Conservation (phyloP, 2,113 vertebrate species). For the Cromileptes altivelis region DNA sequence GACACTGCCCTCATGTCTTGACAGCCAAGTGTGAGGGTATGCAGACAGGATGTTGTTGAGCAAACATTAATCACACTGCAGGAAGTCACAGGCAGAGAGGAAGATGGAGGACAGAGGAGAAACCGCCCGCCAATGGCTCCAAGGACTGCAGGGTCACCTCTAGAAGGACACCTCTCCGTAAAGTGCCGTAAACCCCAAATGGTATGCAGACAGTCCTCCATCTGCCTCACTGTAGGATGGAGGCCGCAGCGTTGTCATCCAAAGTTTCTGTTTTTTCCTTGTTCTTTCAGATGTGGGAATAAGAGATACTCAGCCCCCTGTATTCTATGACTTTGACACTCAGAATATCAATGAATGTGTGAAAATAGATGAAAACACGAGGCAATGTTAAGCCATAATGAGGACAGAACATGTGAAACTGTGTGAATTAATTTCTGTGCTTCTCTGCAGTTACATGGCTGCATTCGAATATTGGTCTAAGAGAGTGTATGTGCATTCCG, state of each 20-base stretch:
- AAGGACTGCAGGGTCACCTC: slow-evolving; percentile 78
- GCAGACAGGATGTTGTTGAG: slow-evolving; percentile 73
- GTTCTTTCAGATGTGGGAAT: slow-evolving; percentile 18
- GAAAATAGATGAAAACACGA: slow-evolving; percentile 37
- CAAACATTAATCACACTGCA: slow-evolving; percentile 82
- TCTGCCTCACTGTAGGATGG: slow-evolving; percentile 41
- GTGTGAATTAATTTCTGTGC: slow-evolving; percentile 44
- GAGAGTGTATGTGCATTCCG: slow-evolving; percentile 46
- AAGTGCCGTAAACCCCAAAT: slow-evolving; percentile 51
- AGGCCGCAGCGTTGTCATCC: slow-evolving; percentile 9
- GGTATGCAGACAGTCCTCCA: slow-evolving; percentile 42
- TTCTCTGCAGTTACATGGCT: slow-evolving; percentile 39
- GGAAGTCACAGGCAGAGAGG: slow-evolving; percentile 60
- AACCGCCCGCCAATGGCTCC: slow-evolving; percentile 59
- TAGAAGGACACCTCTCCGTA: slow-evolving; percentile 46
- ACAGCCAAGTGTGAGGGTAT: slow-evolving; percentile 63
- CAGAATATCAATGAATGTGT: slow-evolving; percentile 38
- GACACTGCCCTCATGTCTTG: slow-evolving; percentile 63
- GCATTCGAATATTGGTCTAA: slow-evolving; percentile 58
- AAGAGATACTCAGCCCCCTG: slow-evolving; percentile 6
- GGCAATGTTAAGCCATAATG: slow-evolving; percentile 19
- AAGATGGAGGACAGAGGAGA: slow-evolving; percentile 66
- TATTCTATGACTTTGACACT: slow-evolving; percentile 14
- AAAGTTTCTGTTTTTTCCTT: neutral
- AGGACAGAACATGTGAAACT: slow-evolving; percentile 51